Evolutionary conservation across 2,797 vertebrate genomes (phyloP).

Genomic region (Zenarchopterus dispar): DNA sequence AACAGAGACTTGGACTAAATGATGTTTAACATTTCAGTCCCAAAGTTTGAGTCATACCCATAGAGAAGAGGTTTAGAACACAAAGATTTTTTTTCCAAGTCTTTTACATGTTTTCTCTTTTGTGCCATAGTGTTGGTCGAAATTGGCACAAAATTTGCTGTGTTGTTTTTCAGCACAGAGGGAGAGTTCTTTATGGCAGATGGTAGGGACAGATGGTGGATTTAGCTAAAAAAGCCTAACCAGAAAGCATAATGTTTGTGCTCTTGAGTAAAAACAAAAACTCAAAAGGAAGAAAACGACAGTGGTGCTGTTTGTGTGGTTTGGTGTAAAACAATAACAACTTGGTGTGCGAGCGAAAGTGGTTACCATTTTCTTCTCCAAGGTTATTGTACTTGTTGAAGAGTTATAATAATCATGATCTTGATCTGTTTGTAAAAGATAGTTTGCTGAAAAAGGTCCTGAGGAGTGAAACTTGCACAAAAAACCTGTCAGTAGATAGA

Average conservation of each 20-base stretch:
- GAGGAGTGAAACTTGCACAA: neutral
- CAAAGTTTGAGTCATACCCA: neutral
- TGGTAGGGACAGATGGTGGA: conserved; percentile 65
- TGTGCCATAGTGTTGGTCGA: conserved; percentile 11
- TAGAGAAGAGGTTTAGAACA: neutral
- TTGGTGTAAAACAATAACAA: conserved; percentile 3
- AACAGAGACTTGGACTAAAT: conserved; percentile 13
- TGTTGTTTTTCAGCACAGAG: conserved; percentile 47
- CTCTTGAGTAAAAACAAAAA: conserved; percentile 46
- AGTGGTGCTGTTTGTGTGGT: neutral
- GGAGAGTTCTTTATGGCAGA: conserved; percentile 61
- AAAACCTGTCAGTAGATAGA: no score
- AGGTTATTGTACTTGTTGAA: neutral
- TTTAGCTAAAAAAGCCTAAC: conserved; percentile 44
- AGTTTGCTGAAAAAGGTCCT: no score
- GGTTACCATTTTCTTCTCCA: neutral
- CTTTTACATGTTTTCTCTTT: neutral
- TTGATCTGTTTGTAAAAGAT: no score
- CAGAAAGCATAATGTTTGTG: conserved; percentile 44
- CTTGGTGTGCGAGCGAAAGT: neutral
- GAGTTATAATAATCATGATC: neutral
- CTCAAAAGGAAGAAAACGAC: conserved; percentile 4
- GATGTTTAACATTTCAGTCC: neutral
- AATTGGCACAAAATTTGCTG: conserved; percentile 52
- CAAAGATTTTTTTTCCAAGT: neutral